Evolutionary conservation across 1,140 invertebrate species (phyloP).

Genomic region (Bursaphelenchus mucronatus): DNA sequence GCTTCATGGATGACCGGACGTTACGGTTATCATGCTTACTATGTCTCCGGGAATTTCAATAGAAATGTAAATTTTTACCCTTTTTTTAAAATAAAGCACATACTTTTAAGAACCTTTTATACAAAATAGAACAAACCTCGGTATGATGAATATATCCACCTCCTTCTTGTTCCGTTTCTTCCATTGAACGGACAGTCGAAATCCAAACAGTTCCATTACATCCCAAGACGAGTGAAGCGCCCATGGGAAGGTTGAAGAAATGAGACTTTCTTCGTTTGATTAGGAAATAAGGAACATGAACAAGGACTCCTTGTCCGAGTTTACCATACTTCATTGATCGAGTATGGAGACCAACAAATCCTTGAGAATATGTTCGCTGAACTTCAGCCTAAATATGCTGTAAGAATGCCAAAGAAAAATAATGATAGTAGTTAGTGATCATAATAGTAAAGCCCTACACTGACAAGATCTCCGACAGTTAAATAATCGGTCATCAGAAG

Average conservation of each 20-base stretch:
- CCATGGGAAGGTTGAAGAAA: slow-evolving; percentile 86
- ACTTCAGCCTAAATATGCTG: slow-evolving; percentile 72
- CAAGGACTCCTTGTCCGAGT: slow-evolving; percentile 77
- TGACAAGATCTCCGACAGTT: slow-evolving; percentile 91
- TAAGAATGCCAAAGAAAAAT: neutral
- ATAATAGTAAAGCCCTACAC: slow-evolving; percentile 64
- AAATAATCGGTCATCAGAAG: slow-evolving; percentile 90
- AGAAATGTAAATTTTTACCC: neutral
- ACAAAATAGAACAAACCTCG: slow-evolving; percentile 20
- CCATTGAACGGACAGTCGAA: slow-evolving; percentile 67
- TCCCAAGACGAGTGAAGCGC: slow-evolving; percentile 84
- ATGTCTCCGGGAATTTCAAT: neutral
- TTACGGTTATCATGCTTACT: too few species aligned
- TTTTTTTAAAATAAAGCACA: neutral
- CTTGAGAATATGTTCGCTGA: slow-evolving; percentile 83
- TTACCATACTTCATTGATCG: slow-evolving; percentile 95
- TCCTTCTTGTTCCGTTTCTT: slow-evolving; percentile 68
- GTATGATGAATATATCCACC: slow-evolving; percentile 77
- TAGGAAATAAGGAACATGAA: slow-evolving; percentile 85
- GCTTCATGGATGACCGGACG: too few species aligned
- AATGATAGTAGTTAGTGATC: neutral
- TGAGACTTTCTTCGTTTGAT: slow-evolving; percentile 90
- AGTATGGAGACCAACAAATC: slow-evolving; percentile 85
- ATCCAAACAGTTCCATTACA: slow-evolving; percentile 93
- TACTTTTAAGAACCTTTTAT: slow-evolving; percentile 10